Percentiles rank a stretch among this genome's conserved stretches.
Conservation (phyloP, 2,797 vertebrate genomes). For the Tokudaia muenninki region DNA sequence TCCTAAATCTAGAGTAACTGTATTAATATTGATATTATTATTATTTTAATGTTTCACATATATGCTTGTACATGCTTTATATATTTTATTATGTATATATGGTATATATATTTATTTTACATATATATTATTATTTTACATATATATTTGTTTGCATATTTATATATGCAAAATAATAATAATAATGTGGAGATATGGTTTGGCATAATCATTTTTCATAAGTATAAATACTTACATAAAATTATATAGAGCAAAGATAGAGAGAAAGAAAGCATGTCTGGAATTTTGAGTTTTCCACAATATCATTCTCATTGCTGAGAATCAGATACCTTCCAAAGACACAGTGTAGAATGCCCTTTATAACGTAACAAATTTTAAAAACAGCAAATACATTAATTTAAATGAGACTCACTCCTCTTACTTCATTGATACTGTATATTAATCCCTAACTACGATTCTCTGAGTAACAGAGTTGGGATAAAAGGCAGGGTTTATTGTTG, state of each 20-base stretch:
- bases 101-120: background rate
- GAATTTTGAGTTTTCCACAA: slow-evolving; percentile 20
- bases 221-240: background rate
- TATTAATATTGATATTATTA: background rate
- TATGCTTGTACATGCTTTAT: background rate
- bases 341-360: background rate
- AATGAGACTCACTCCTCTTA: background rate
- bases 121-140: background rate
- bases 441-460: background rate
- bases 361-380: background rate
- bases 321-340: slow-evolving; percentile 24
- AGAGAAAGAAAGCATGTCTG: background rate
- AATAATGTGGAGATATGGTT: background rate
- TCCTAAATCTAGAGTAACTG: background rate
- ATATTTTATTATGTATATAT: background rate
- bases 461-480: background rate
- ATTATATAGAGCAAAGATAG: background rate
- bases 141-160: background rate
- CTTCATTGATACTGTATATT: background rate
- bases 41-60: background rate
- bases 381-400: background rate
- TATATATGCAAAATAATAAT: background rate
- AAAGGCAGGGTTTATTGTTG: background rate
- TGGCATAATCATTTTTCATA: background rate
- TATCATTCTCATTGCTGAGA: background rate